Evolutionary conservation across 2,888 invertebrate species (phyloP), one percentile per base, ranked within the genome.

Genomic region (Cephus nigrinus): DNA sequence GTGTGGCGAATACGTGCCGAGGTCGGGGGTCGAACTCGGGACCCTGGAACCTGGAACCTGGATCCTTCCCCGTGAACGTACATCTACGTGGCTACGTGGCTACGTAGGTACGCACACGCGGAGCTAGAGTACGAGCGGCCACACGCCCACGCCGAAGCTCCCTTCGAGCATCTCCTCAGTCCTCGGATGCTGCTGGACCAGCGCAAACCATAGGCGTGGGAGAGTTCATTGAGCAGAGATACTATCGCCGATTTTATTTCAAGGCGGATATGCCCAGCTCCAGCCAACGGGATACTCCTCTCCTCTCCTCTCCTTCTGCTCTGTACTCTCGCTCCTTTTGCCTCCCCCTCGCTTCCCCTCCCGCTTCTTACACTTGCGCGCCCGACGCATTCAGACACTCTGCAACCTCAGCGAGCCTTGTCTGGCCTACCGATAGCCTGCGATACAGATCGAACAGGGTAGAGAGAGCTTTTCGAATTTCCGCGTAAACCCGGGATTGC

Each of bases 1-100:
- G 91, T 91, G 91, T 91, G 91, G 91, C 90, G 88, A 91, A 90
- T 91, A 91, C 91, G 90, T 90, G 90, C 90, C 87, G 90, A 87
- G 91, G 91, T 91, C 91, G 88, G 84, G 84, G 90, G 90, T 91
- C 90, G 90, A 86, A 86, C 86, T 88, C 87, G 86, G 74, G 74
- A 74, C 74, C 81, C 78, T 78, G 76, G 80, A 78, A 76, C 80
- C 75, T 79, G 79, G 79, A 80, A 80, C 80, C 15, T 30, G 71
- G 32, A 71, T 71, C 31, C 76, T 77, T 75, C 76, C 78, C 75
- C 74, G 81, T 77, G 79, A 80, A 81, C 75, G 78, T 76, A 79
- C 75, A 76, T 78, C 12, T 35, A 35, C 55, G 71, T 71, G 12
- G 15, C 71, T 71, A 55, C 71, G 71, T 32, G 31, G 71, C 71